These are phyloP conservation scores for Momotus momota DNA, from an alignment of 2,797 vertebrate species.

Conservation along the genomic window DNA sequence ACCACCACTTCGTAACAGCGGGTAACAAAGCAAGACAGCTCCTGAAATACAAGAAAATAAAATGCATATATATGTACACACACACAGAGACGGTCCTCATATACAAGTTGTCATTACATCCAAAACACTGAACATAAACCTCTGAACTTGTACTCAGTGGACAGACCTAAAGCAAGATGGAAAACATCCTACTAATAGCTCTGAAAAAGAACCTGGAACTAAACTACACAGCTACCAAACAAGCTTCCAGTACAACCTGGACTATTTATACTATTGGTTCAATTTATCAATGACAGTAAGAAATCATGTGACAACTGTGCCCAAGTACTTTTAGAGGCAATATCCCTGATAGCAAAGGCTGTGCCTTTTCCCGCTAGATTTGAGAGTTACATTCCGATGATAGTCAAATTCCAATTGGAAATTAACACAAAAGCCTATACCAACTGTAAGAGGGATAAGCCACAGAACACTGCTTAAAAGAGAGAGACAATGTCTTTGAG, in stretches of 20 bases:
- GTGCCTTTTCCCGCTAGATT: background rate
- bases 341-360: background rate
- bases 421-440: background rate
- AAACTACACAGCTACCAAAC: background rate
- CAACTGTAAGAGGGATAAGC: background rate
- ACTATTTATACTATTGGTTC: background rate
- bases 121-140: background rate
- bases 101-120: background rate
- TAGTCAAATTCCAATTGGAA: background rate
- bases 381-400: background rate
- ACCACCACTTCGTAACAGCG: conserved; percentile 96
- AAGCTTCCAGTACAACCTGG: background rate
- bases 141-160: background rate
- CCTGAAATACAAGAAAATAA: conserved; percentile 82
- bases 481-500: background rate
- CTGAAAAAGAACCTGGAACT: background rate
- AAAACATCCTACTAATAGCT: background rate
- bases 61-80: background rate
- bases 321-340: background rate
- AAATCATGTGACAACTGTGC: background rate
- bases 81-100: background rate
- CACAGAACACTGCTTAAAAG: background rate
- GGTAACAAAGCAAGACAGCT: conserved; percentile 96
- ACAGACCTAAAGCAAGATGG: background rate
- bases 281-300: background rate